Evolutionary conservation across 2,888 invertebrate species (phyloP), one percentile per base, ranked within the genome.

Genomic region (Pammene aurita): DNA sequence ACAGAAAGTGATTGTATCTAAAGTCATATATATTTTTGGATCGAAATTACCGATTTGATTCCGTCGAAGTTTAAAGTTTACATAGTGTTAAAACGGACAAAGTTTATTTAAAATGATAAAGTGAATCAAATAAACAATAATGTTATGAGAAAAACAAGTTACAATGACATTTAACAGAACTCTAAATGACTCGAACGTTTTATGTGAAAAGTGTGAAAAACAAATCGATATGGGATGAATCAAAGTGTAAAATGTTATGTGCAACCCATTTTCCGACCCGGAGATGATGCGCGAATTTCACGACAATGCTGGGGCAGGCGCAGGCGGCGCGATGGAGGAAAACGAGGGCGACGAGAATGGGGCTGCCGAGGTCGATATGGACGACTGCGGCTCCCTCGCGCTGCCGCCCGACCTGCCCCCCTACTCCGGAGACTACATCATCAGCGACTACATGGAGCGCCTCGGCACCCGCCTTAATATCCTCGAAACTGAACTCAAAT

Each of bases 391-490:
- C 74, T 93, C 94, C 85, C 94, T 94, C 81, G 87, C 92, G 76
- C 87, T 93, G 78, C 93, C 92, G 74, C 90, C 90, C 69, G 92
- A 92, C 83, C 82, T 91, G 76, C 92, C 92, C 80, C 94, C 81
- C 78, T 94, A 86, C 89, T 93, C 86, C 85, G 94, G 93, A 61
- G 96, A 96, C 83, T 96, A 96, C 81, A 96, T 97, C 79, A 96
- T 97, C 86, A 96, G 96, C 76, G 97, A 97, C 85, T 97, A 97
- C 84, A 97, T 98, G 97, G 97, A 97, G 80, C 95, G 97, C 76
- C 94, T 98, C 64, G 96, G 97, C 13, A 97, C 97, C 35, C 94
- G 97, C 44, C 94, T 98, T 71, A 97, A 96, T 80, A 95, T 97
- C 77, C 94, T 98, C 13, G 98, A 98, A 87, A 97, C 97, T 2